Conservation (phyloP, 1,140 invertebrate genomes). For the Diplogasteroides magnus region DNA sequence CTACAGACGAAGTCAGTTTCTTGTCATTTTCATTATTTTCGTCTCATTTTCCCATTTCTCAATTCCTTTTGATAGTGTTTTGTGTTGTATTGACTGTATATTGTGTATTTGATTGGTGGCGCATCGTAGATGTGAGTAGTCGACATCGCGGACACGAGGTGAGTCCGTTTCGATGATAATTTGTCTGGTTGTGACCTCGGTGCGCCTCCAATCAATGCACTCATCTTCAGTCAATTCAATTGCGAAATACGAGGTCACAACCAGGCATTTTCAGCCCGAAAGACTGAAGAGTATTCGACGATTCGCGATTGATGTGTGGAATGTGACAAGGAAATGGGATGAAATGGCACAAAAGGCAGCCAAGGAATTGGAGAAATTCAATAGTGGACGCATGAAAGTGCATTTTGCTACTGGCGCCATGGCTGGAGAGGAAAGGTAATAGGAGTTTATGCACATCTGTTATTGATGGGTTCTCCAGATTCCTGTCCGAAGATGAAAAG, state of each 20-base stretch:
- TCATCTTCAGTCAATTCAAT: too few species aligned
- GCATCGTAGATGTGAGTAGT: too few species aligned
- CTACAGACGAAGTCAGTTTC: slow-evolving; percentile 31
- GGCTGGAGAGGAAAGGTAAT: too few species aligned
- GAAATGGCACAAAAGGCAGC: slow-evolving; percentile 4
- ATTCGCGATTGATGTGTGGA: slow-evolving; percentile 24
- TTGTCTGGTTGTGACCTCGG: not conserved
- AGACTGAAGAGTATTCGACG: slow-evolving; percentile 13
- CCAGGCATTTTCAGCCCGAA: slow-evolving; percentile 10
- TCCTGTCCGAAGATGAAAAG: slow-evolving; percentile 7
- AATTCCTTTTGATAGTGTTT: not conserved
- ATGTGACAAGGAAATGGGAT: slow-evolving; percentile 19
- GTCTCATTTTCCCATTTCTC: not conserved
- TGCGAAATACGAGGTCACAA: not conserved
- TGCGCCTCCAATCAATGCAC: too few species aligned
- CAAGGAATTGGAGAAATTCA: slow-evolving; percentile 2
- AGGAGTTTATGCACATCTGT: slow-evolving; percentile 8
- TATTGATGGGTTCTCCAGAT: slow-evolving; percentile 6
- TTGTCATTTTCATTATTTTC: too few species aligned
- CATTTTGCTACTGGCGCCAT: not conserved
- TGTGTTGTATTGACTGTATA: too few species aligned
- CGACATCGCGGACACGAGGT: too few species aligned
- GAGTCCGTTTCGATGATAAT: too few species aligned
- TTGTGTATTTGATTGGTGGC: too few species aligned
- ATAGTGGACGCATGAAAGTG: not conserved